Conservation (phyloP, 1,140 invertebrate genomes). For the Hestina assimilis region DNA sequence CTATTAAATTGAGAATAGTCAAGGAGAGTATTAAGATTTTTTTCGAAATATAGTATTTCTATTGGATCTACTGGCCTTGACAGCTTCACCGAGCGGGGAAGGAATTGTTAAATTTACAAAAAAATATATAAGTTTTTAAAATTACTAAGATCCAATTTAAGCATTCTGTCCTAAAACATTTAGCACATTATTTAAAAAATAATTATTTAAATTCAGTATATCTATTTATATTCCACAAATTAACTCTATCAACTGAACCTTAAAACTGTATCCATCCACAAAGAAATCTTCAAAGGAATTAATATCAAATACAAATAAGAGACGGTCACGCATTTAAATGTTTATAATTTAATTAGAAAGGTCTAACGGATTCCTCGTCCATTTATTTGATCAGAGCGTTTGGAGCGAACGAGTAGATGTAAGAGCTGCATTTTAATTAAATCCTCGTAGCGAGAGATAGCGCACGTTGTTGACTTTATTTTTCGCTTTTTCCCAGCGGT, state of each 20-base stretch:
- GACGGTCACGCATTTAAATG: constrained; percentile 27
- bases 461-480: constrained; percentile 32
- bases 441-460: constrained; percentile 51
- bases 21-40: too few relatives aligned
- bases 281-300: constrained; percentile 37
- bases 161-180: too few relatives aligned
- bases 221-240: background rate
- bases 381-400: constrained; percentile 13
- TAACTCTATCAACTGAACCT: background rate
- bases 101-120: too few relatives aligned
- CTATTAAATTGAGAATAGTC: too few relatives aligned
- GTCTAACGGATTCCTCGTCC: constrained; percentile 16
- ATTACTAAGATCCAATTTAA: too few relatives aligned
- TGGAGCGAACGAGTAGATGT: constrained; percentile 23
- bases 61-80: too few relatives aligned
- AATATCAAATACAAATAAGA: constrained; percentile 32
- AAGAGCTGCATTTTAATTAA: constrained; percentile 59
- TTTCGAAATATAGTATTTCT: too few relatives aligned
- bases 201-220: too few relatives aligned
- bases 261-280: constrained; percentile 12
- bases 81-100: too few relatives aligned
- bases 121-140: too few relatives aligned
- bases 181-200: too few relatives aligned
- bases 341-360: constrained; percentile 56
- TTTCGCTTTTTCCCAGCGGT: constrained; percentile 41